Percentiles rank a stretch among this genome's conserved stretches.
Evolutionary conservation across 53 echinoderm and acorn worm genomes (phyloP).

Genomic region (Stichopus horrens): DNA sequence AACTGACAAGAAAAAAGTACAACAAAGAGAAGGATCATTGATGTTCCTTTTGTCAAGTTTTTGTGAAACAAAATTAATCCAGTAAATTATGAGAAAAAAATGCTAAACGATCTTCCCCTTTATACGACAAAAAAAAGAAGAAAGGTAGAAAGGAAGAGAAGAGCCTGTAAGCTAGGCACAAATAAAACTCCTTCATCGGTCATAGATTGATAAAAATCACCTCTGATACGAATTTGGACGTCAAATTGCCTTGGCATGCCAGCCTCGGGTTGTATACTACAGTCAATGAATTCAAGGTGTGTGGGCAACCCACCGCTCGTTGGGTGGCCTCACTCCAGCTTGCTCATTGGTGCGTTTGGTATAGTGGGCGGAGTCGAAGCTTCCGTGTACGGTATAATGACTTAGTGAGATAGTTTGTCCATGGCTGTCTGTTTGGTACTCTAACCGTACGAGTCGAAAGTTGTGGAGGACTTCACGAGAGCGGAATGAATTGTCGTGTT

Average conservation of each 20-base stretch:
- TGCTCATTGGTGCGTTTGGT: conserved; percentile 75
- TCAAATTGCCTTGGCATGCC: conserved; percentile 49
- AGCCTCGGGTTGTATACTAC: conserved; percentile 36
- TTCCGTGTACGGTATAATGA: conserved; percentile 58
- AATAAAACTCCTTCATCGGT: conserved; percentile 16
- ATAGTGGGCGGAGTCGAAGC: conserved; percentile 60
- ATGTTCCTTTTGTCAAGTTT: too few relatives aligned
- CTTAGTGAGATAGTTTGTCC: conserved; percentile 46
- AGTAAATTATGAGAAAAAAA: too few relatives aligned
- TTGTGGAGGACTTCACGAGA: conserved; percentile 26
- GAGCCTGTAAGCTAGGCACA: conserved; percentile 31
- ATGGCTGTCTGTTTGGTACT: background rate
- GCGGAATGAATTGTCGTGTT: conserved; percentile 39
- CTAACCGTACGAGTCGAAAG: background rate
- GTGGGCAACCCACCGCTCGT: conserved; percentile 71
- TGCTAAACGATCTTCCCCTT: conserved; percentile 4
- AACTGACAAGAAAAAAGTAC: too few relatives aligned
- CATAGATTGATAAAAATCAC: conserved; percentile 45
- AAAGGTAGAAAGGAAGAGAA: background rate
- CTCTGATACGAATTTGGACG: conserved; percentile 43
- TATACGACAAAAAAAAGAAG: background rate
- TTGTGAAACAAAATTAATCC: too few relatives aligned
- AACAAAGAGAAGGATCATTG: too few relatives aligned
- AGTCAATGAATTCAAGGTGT: conserved; percentile 72
- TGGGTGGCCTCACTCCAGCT: conserved; percentile 80